Percentiles rank a stretch among this genome's conserved stretches.
Conservation (phyloP, 2,888 invertebrate genomes). For the Heliconius cydno region DNA sequence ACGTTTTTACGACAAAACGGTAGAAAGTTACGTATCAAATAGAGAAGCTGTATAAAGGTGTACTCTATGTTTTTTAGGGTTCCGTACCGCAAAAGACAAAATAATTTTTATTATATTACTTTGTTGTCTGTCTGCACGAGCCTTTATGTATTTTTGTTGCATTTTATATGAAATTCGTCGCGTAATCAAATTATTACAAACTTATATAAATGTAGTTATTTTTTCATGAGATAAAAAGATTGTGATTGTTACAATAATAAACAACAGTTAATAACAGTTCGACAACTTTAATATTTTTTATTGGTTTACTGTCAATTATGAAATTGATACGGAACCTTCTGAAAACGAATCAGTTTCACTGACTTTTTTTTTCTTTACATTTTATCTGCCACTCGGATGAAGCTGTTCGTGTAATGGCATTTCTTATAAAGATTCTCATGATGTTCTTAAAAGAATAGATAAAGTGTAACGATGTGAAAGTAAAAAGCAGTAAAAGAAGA, state of each 20-base stretch:
- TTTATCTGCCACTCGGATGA: background rate
- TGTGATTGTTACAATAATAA: background rate
- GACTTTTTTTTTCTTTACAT: background rate
- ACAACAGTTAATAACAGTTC: background rate
- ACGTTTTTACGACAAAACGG: background rate
- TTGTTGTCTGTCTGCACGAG: background rate
- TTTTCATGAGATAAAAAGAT: background rate
- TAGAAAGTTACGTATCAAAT: constrained; percentile 3
- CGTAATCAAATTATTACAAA: background rate
- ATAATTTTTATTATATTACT: background rate
- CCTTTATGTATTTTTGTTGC: background rate
- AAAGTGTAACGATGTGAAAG: constrained; percentile 5
- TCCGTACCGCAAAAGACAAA: background rate
- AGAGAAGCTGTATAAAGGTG: background rate
- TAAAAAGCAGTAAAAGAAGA: background rate
- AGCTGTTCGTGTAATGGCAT: background rate
- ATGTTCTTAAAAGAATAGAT: constrained; percentile 4
- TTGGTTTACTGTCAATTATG: background rate
- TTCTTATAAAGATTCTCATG: constrained; percentile 9
- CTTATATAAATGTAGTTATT: too few species aligned
- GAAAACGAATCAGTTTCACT: background rate
- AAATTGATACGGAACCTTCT: background rate
- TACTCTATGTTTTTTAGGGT: background rate
- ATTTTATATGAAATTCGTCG: background rate
- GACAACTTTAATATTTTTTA: background rate